Conservation (phyloP, 1,140 invertebrate species). For the Globodera rostochiensis region DNA sequence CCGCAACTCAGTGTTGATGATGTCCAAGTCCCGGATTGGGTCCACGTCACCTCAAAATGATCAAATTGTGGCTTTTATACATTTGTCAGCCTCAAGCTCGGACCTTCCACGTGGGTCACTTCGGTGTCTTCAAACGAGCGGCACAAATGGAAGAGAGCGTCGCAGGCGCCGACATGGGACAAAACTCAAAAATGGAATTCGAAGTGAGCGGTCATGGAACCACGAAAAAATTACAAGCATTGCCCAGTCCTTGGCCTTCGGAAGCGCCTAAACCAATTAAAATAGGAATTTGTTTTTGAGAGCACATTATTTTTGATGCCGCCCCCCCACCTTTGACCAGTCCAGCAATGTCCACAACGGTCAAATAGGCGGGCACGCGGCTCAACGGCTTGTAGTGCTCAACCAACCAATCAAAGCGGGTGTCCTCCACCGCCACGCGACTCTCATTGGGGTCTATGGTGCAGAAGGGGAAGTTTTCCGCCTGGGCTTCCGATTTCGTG, state of each 20-base stretch:
- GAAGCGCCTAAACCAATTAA: slow-evolving; percentile 71
- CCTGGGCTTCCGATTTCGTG: slow-evolving; percentile 86
- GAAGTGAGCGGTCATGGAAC: slow-evolving; percentile 67
- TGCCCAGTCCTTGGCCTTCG: slow-evolving; percentile 95
- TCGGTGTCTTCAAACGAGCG: slow-evolving; percentile 98
- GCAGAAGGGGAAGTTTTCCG: slow-evolving; percentile 97
- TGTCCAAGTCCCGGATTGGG: slow-evolving; percentile 91
- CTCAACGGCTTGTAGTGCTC: slow-evolving; percentile 86
- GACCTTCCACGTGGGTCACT: slow-evolving; percentile 87
- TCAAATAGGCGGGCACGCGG: slow-evolving; percentile 85
- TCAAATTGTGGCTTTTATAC: background rate
- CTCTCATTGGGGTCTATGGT: slow-evolving; percentile 99
- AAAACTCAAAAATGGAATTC: slow-evolving; percentile 71
- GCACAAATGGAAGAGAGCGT: slow-evolving; percentile 96
- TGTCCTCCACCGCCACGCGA: slow-evolving; percentile 96
- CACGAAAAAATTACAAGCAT: slow-evolving; percentile 66
- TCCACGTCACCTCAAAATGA: slow-evolving; percentile 81
- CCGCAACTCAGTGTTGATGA: slow-evolving; percentile 90
- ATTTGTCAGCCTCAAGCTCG: background rate
- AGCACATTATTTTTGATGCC: background rate
- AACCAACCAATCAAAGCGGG: slow-evolving; percentile 87
- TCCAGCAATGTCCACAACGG: slow-evolving; percentile 97
- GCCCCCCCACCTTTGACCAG: slow-evolving; percentile 80
- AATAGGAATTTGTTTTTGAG: slow-evolving; percentile 4
- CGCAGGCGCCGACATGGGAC: slow-evolving; percentile 96